Evolutionary conservation across 2,888 invertebrate genomes (phyloP).

Genomic region (Autographa gamma): DNA sequence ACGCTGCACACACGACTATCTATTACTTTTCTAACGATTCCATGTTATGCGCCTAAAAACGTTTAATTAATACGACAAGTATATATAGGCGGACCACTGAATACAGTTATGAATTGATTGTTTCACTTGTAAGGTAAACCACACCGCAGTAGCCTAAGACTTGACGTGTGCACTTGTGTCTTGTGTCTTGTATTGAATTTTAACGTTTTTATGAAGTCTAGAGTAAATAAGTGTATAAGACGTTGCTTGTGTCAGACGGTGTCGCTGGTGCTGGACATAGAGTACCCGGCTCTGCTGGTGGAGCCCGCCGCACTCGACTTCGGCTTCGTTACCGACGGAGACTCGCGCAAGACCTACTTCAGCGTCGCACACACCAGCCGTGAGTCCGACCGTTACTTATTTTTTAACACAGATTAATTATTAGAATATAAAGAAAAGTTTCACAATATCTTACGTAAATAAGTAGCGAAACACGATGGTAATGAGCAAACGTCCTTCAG

Average conservation of each 20-base stretch:
- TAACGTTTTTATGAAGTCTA: neutral
- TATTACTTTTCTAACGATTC: neutral
- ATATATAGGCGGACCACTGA: no score
- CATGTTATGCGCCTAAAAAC: no score
- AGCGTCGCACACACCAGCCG: constrained; percentile 76
- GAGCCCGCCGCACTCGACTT: constrained; percentile 70
- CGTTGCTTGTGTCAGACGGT: constrained; percentile 61
- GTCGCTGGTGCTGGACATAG: constrained; percentile 70
- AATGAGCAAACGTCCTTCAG: constrained; percentile 48
- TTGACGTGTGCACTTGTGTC: no score
- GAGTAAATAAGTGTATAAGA: neutral
- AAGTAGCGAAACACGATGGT: neutral
- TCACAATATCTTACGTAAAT: neutral
- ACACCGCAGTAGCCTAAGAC: no score
- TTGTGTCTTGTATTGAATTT: neutral
- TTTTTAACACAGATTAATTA: no score
- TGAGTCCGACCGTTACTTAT: constrained; percentile 55
- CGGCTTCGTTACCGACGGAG: constrained; percentile 73
- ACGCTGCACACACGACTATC: no score
- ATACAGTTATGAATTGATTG: no score
- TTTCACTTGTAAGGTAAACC: no score
- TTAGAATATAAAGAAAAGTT: no score
- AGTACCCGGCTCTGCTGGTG: constrained; percentile 68
- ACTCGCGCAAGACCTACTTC: constrained; percentile 74
- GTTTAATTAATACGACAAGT: no score